phyloP scores from a whole-genome alignment of 2,113 vertebrate species.

The Choloepus hoffmanni region DNA sequence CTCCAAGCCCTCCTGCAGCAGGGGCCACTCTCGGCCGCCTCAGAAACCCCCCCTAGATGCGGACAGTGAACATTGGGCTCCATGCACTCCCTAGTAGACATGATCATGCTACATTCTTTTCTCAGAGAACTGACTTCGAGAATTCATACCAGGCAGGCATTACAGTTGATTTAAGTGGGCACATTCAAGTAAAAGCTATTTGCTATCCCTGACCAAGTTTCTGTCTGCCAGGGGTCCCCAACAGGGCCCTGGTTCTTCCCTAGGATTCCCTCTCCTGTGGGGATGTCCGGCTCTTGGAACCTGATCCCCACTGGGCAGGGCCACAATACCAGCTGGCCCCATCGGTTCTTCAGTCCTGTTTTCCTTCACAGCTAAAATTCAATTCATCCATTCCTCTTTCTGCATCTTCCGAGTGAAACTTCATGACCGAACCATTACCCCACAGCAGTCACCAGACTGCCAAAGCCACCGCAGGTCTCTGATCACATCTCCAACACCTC shows the following conservation, averaged over 20 bases:
- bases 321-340: neutral
- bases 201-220: neutral
- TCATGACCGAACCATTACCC: too few species aligned
- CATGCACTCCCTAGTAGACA: neutral
- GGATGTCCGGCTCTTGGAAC: neutral
- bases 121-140: neutral
- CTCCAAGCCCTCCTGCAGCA: neutral
- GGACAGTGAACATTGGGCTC: neutral
- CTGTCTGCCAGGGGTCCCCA: neutral
- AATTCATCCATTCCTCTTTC: neutral
- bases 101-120: neutral
- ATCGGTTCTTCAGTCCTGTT: neutral
- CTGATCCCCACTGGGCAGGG: neutral
- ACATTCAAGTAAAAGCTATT: neutral
- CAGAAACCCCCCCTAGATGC: slow-evolving; percentile 2
- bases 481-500: too few species aligned
- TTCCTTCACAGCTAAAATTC: neutral
- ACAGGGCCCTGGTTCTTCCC: neutral
- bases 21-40: neutral
- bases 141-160: neutral
- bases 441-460: neutral
- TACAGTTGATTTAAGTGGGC: slow-evolving; percentile 7
- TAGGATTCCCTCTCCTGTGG: neutral
- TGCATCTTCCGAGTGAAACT: neutral
- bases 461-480: neutral